These are phyloP conservation scores for Helarctos malayanus DNA, from an alignment of 2,797 vertebrate species.

Conservation along the genomic window DNA sequence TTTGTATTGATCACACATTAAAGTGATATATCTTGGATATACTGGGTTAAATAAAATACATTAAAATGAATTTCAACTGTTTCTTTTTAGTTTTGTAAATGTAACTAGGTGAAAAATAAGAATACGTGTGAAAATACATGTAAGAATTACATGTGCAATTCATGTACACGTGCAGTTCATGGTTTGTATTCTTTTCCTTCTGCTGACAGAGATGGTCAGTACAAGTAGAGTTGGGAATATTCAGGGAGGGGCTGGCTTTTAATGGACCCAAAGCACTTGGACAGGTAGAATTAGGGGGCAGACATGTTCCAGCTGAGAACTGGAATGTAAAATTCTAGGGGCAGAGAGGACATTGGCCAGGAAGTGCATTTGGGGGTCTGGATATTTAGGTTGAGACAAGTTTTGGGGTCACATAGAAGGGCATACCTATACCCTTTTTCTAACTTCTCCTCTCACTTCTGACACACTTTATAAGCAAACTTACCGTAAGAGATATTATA, in stretches of 20 bases:
- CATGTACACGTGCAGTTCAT: not conserved
- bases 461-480: not conserved
- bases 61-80: not conserved
- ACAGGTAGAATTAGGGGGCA: not conserved
- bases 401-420: not conserved
- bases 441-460: not conserved
- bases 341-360: not conserved
- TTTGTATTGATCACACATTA: not conserved
- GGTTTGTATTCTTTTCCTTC: not conserved
- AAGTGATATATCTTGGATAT: not conserved
- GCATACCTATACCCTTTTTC: not conserved
- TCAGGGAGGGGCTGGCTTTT: not conserved
- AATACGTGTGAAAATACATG: too few species aligned
- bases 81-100: not conserved
- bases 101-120: not conserved
- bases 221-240: not conserved
- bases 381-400: not conserved
- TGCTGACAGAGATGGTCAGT: not conserved
- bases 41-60: constrained; percentile 43
- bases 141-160: not conserved
- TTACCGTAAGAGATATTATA: not conserved
- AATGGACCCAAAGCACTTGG: not conserved
- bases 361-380: not conserved
- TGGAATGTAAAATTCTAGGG: not conserved
- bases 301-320: not conserved